Base-by-base conservation (phyloP, 1,140 invertebrate species). In the Diorhabda carinulata region DNA sequence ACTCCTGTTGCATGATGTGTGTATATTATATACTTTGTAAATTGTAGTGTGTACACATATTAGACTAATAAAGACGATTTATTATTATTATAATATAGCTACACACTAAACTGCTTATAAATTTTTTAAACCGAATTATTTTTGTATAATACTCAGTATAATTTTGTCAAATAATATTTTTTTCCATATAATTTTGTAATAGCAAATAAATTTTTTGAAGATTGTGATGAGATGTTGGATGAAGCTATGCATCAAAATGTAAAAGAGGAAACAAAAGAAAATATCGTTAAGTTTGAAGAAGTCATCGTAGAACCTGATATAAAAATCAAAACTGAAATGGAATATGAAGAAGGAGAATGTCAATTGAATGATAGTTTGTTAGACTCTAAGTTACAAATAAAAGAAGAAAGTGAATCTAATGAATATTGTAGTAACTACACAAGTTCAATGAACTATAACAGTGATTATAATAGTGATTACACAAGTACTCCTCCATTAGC, bases 111-210 rank as follows among this genome's bases (percentile, higher is more conserved):
- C 25, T 25, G 25, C 25, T 25, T 25, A 25, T 25, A 25, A 25
- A 25, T 25, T 25, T 25, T 25, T 25, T 25, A 25, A 25, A 25
- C 25, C 1, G 25, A 25, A 25, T 25, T 25, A 25, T 25, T 25
- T 25, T 25, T 25, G 1, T 25, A 25, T 25, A 25, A 80, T 68
- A 80, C 78, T 61, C 79, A 70, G 69, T 78, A 80, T 60, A 80
- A 77, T 73, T 79, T 76, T 68, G 76, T 66, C 62, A 80, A 76
- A 76, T 77, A 80, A 75, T 79, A 79, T 78, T 79, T 79, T 69
- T 69, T 76, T 67, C 61, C 10, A 52, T 61, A 69, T 69, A 66
- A 60, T 72, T 41, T 70, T 64, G 25, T 25, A 25, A 25, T 25
- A 25, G 25, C 2, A 25, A 25, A 25, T 25, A 25, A 25, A 25